Percentiles rank a stretch among this genome's conserved stretches.
Evolutionary conservation across 2,113 vertebrate genomes (phyloP).

Genomic region (Thryonomys swinderianus): DNA sequence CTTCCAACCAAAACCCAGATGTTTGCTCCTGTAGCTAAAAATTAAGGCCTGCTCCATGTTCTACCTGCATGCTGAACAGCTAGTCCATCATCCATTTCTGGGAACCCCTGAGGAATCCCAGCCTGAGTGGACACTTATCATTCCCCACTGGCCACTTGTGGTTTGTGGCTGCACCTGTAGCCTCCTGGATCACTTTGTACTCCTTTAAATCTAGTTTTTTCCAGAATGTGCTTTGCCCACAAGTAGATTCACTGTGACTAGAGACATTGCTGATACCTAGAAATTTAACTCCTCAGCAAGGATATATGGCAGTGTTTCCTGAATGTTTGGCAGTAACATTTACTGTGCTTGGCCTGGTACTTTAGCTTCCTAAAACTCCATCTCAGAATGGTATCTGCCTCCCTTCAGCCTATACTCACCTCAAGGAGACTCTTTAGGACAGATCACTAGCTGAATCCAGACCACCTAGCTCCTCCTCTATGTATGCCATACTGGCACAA

Average conservation of each 20-base stretch:
- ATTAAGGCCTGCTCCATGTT: not conserved
- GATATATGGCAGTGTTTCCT: not conserved
- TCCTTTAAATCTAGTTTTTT: not conserved
- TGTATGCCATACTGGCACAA: not conserved
- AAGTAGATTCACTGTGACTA: not conserved
- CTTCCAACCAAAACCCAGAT: not conserved
- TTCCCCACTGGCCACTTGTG: not conserved
- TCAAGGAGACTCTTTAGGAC: not conserved
- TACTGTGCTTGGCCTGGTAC: not conserved
- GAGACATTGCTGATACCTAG: not conserved
- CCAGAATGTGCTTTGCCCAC: not conserved
- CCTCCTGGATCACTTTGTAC: not conserved
- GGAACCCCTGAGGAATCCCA: not conserved
- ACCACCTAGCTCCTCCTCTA: not conserved
- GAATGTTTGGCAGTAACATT: not conserved
- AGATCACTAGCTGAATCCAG: not conserved
- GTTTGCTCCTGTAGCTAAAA: not conserved
- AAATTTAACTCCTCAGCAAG: not conserved
- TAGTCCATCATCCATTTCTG: not conserved
- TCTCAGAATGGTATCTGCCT: not conserved
- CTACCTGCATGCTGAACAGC: not conserved
- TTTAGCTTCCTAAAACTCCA: not conserved
- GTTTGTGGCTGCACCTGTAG: rapidly evolving
- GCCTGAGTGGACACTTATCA: no score
- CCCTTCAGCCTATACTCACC: not conserved